Percentiles rank a stretch among this genome's conserved stretches.
phyloP scores from a whole-genome alignment of 2,797 vertebrate species.

The Scomberomorus guttatus region DNA sequence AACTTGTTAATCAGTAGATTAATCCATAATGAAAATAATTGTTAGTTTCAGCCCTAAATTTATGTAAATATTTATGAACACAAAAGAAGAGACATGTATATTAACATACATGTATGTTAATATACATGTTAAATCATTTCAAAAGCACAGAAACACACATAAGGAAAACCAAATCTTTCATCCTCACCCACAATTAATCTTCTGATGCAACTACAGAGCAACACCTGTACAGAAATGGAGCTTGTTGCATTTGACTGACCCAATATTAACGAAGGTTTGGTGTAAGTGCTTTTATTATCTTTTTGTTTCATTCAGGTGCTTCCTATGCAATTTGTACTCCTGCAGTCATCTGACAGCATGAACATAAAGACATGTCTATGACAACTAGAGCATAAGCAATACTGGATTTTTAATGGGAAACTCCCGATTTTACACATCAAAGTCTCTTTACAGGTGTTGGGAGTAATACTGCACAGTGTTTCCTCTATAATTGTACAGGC shows the following conservation, averaged over 20 bases:
- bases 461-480: too few species aligned
- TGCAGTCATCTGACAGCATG: neutral
- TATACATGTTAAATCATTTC: neutral
- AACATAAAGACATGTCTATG: neutral
- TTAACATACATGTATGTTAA: neutral
- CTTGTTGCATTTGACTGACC: slow-evolving; percentile 24
- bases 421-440: too few species aligned
- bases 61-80: neutral
- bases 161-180: slow-evolving; percentile 18
- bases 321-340: neutral
- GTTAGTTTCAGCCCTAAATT: neutral
- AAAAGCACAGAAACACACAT: slow-evolving; percentile 1
- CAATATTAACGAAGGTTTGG: neutral
- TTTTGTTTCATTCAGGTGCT: neutral
- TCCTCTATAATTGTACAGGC: too few species aligned
- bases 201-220: slow-evolving; percentile 72
- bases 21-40: neutral
- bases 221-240: slow-evolving; percentile 27
- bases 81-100: neutral
- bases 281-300: neutral
- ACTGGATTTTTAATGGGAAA: too few species aligned
- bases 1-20: neutral
- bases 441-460: too few species aligned
- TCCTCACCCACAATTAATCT: slow-evolving; percentile 39
- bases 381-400: too few species aligned